phyloP scores from a whole-genome alignment of 2,797 vertebrate species.

The Phyllotis vaccarum region DNA sequence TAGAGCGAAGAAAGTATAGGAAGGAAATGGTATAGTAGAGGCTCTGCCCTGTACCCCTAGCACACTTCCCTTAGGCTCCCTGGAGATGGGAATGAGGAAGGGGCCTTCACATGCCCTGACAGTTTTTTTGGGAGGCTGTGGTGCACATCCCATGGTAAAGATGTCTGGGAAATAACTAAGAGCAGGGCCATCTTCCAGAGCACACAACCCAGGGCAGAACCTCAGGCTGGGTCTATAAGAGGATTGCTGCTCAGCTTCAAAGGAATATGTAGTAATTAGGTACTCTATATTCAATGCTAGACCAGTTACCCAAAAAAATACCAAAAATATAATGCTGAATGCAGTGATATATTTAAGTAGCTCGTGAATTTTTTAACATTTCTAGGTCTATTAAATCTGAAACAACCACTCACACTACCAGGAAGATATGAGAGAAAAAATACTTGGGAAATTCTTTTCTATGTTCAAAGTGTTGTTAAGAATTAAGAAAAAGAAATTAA shows the following conservation, averaged over 20 bases:
- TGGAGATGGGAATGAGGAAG: not conserved
- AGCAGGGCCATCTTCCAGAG: not conserved
- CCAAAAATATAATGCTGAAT: not conserved
- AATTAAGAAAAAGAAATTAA: slow-evolving; percentile 43
- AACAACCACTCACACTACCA: slow-evolving; percentile 9
- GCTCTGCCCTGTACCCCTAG: not conserved
- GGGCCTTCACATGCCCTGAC: not conserved
- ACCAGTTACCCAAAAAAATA: not conserved
- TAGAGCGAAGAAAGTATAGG: not conserved
- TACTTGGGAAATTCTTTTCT: not conserved
- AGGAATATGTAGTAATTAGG: not conserved
- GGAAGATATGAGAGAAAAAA: not conserved
- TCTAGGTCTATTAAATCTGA: not conserved
- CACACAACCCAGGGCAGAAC: not conserved
- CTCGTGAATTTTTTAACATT: not conserved
- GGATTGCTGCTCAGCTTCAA: not conserved
- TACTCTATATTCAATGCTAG: not conserved
- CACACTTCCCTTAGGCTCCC: not conserved
- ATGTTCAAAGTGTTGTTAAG: slow-evolving; percentile 4
- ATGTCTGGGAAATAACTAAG: not conserved
- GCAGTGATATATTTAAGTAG: not conserved
- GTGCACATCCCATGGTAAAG: not conserved
- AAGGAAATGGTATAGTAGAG: not conserved
- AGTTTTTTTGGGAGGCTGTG: not conserved
- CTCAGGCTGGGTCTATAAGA: not conserved